Evolutionary conservation across 64 coral and sea anemone genomes (phyloP).

Genomic region (Exaiptasia diaphana): DNA sequence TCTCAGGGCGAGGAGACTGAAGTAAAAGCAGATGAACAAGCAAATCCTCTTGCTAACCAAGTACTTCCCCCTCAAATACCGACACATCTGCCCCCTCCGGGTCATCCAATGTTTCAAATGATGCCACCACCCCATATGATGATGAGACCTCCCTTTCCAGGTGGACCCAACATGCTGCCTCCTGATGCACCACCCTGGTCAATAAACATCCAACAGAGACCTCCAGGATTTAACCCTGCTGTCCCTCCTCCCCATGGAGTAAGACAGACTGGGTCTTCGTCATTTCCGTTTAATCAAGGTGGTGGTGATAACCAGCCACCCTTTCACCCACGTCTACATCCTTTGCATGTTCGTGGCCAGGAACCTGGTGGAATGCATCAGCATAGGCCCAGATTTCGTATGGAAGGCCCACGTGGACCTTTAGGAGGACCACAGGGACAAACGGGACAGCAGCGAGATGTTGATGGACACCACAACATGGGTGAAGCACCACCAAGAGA

Average conservation of each 20-base stretch:
- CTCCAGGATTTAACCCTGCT: slow-evolving; percentile 25
- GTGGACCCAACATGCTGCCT: slow-evolving; percentile 60
- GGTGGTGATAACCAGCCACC: slow-evolving; percentile 18
- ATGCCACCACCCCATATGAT: slow-evolving; percentile 80
- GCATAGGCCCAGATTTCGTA: slow-evolving; percentile 38
- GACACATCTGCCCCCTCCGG: slow-evolving; percentile 63
- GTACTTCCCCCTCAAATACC: slow-evolving; percentile 57
- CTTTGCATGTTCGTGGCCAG: slow-evolving; percentile 13
- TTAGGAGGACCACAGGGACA: not conserved
- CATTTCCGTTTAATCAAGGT: slow-evolving; percentile 16
- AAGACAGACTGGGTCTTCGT: not conserved
- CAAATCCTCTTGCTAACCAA: not conserved
- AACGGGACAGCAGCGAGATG: not conserved
- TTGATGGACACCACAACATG: not conserved
- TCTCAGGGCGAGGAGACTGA: slow-evolving; percentile 17
- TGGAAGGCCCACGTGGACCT: slow-evolving; percentile 31
- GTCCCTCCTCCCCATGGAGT: slow-evolving; percentile 42
- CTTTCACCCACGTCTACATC: slow-evolving; percentile 13
- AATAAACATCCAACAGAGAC: slow-evolving; percentile 36
- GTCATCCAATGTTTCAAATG: slow-evolving; percentile 62
- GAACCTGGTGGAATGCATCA: slow-evolving; percentile 18
- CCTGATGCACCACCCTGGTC: slow-evolving; percentile 45
- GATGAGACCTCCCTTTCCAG: slow-evolving; percentile 76
- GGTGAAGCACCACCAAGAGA: not conserved
- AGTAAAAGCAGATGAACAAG: not conserved